Base-by-base conservation (phyloP, 2,888 invertebrate species). In the Napeogenes sylphis region DNA sequence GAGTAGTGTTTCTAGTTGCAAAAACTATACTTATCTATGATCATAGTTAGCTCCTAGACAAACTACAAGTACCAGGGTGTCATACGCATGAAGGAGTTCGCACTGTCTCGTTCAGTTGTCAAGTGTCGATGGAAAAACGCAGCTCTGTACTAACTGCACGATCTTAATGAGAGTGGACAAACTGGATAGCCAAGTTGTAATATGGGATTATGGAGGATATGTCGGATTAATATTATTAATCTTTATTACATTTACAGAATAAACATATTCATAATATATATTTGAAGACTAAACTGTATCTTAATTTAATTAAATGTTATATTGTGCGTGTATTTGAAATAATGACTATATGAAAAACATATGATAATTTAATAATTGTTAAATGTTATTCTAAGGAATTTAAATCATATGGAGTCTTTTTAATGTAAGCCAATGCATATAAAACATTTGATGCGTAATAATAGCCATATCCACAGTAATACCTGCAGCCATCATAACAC, bases 131-230 rank as follows among this genome's bases (percentile, higher is more conserved):
- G 84, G 81, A 87, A 87, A 87, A 86, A 88, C 81, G 82, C 81
- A 81, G 75, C 76, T 71, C 81, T 78, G 80, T 80, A 81, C 79
- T 75, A 79, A 70, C 73, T 73, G 75, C 75, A 74, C 83, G 78
- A 84, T 87, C 87, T 86, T 89, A 90, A 90, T 89, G 89, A 90
- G 88, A 88, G 86, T 89, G 88, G 89, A 89, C 87, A 89, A 90
- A 90, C 90, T 85, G 87, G 90, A 84, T 81, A 77, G 73, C 73
- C 74, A 77, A 85, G 82, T 83, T 76, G 67, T 62, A 38, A 55
- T 68, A 73, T 68, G 70, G 66, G 77, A 67, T 66, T 77, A 65
- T 57, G 71, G 56, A 77, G 81, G 89, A 88, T 73, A 75, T 54
- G 61, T 30, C 62, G 75, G 42, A 53, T 71, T 58, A 42, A 62